Evolutionary conservation across 2,888 invertebrate genomes (phyloP).

Genomic region (Apodemia zela): DNA sequence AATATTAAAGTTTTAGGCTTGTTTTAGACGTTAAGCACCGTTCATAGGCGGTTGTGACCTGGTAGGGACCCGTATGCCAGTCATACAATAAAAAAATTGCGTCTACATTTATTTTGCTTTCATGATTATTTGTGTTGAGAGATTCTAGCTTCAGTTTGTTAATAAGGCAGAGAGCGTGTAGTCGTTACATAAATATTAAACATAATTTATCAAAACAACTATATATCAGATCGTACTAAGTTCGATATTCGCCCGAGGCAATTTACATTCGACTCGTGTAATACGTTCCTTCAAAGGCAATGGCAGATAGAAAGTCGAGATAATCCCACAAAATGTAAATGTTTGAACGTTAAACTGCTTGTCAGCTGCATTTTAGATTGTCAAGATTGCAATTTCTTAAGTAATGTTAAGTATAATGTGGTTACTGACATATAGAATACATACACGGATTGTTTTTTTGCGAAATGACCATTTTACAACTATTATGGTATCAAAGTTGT

Average conservation of each 20-base stretch:
- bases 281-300: conserved; percentile 9
- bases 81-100: no score
- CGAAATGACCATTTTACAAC: no score
- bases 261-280: conserved; percentile 11
- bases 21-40: no score
- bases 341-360: conserved; percentile 1
- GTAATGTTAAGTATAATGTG: neutral
- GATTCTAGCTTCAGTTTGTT: neutral
- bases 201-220: neutral
- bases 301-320: conserved; percentile 12
- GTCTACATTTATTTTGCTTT: no score
- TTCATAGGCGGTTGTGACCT: no score
- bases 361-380: conserved; percentile 9
- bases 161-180: neutral
- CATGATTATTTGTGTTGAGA: neutral
- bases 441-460: no score
- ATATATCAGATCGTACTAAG: conserved; percentile 11
- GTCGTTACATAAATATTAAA: conserved; percentile 4
- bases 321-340: conserved; percentile 12
- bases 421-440: neutral
- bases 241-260: conserved; percentile 3
- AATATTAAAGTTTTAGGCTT: no score
- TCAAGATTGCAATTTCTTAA: conserved; percentile 2
- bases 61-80: no score
- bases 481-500: no score